Evolutionary conservation across 2,113 vertebrate species (phyloP).

Genomic region (Thryonomys swinderianus): DNA sequence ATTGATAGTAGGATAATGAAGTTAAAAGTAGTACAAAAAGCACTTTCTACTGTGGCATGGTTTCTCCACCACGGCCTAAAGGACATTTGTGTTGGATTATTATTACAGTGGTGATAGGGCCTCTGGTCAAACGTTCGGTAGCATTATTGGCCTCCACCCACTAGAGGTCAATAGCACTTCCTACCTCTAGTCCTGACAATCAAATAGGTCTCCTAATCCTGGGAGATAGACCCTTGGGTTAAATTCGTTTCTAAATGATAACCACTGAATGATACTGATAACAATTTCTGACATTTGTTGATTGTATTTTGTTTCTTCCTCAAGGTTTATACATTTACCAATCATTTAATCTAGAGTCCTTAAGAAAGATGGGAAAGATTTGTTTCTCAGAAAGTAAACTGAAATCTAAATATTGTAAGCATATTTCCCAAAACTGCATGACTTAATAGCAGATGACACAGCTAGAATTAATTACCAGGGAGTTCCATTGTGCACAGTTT

Average conservation of each 20-base stretch:
- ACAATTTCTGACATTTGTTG: not conserved
- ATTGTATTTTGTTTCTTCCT: not conserved
- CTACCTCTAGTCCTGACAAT: not conserved
- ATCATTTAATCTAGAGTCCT: not conserved
- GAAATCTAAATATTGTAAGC: not conserved
- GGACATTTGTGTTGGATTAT: not conserved
- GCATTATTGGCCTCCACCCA: not conserved
- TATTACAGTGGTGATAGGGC: not conserved
- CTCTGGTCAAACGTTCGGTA: not conserved
- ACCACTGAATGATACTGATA: not conserved
- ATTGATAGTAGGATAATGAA: not conserved
- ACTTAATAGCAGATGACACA: not conserved
- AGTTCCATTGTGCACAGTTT: fast-evolving
- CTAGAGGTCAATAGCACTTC: not conserved
- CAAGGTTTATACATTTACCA: not conserved
- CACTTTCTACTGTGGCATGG: not conserved
- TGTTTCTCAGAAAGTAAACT: not conserved
- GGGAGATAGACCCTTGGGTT: not conserved
- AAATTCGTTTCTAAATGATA: not conserved
- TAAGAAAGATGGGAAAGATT: not conserved
- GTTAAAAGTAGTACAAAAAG: not conserved
- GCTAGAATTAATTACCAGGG: not conserved
- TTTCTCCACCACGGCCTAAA: too few species aligned
- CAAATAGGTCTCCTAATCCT: too few species aligned
- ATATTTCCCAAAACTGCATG: not conserved